Conservation (phyloP, 1,140 invertebrate species). For the Ceratina japonica region DNA sequence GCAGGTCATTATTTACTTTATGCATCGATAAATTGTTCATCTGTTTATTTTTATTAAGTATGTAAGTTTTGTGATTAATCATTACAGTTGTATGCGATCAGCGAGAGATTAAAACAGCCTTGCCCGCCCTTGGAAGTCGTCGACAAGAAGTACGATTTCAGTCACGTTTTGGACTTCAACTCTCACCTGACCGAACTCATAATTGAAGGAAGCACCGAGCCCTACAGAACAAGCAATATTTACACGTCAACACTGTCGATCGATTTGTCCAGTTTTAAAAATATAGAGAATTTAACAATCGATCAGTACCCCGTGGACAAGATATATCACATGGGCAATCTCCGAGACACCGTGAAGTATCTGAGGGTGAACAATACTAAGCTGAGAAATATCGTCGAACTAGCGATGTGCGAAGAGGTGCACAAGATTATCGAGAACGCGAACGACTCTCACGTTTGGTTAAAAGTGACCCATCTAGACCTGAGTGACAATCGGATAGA, state of each 20-base stretch:
- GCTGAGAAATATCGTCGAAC: constrained; percentile 83
- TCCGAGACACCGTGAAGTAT: constrained; percentile 84
- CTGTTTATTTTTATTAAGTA: neutral
- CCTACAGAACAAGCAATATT: constrained; percentile 89
- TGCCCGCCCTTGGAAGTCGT: constrained; percentile 87
- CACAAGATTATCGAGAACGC: constrained; percentile 79
- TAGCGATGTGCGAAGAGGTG: constrained; percentile 89
- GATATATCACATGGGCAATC: constrained; percentile 84
- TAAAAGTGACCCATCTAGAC: constrained; percentile 82
- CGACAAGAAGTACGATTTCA: constrained; percentile 89
- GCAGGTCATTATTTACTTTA: constrained; percentile 81
- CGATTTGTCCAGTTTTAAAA: constrained; percentile 90
- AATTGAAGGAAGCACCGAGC: constrained; percentile 84
- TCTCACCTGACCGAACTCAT: constrained; percentile 85
- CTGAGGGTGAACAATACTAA: constrained; percentile 83
- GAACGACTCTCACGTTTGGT: constrained; percentile 77
- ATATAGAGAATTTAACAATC: constrained; percentile 83
- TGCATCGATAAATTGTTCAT: neutral
- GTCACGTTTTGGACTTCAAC: constrained; percentile 94
- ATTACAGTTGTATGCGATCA: constrained; percentile 92
- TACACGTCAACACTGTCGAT: constrained; percentile 88
- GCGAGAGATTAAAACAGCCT: constrained; percentile 91
- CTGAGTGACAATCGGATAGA: constrained; percentile 90
- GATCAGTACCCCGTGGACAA: constrained; percentile 83
- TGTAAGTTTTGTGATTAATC: neutral